phyloP scores from a whole-genome alignment of 1,140 invertebrate genomes.

The Neocloeon triangulifer region DNA sequence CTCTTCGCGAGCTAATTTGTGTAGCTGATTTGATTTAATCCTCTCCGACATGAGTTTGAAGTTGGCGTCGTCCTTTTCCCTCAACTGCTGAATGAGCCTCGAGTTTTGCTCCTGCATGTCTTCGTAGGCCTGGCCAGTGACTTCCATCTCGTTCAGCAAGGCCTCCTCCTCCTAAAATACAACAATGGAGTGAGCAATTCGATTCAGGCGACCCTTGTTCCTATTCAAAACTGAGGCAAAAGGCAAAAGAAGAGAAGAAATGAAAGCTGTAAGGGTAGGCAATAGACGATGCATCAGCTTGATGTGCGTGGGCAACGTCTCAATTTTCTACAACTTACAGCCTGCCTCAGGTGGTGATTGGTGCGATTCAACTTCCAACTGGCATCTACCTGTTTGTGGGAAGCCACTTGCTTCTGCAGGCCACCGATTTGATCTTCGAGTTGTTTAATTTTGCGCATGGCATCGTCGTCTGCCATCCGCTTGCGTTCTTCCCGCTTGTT shows the following conservation, averaged over 20 bases:
- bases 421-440: constrained; percentile 76
- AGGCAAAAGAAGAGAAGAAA: too few relatives aligned
- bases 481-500: constrained; percentile 78
- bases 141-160: constrained; percentile 95
- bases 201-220: too few relatives aligned
- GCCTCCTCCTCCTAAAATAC: constrained; percentile 82
- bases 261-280: too few relatives aligned
- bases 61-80: constrained; percentile 97
- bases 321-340: constrained; percentile 9
- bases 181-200: too few relatives aligned
- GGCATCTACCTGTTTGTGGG: constrained; percentile 56
- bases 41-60: constrained; percentile 98
- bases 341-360: constrained; percentile 9
- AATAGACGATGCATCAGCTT: too few relatives aligned
- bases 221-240: too few relatives aligned
- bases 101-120: constrained; percentile 99
- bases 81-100: constrained; percentile 78
- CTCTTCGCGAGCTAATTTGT: constrained; percentile 84
- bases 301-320: too few relatives aligned
- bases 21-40: constrained; percentile 91
- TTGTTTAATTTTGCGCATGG: constrained; percentile 81
- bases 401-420: constrained; percentile 57
- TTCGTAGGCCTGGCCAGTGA: constrained; percentile 96
- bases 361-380: constrained; percentile 11
- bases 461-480: constrained; percentile 87